A percentile compares a stretch with the other conserved stretches of the same genome.
Conservation (phyloP, 1,140 invertebrate species). For the Dufourea novaeangliae region DNA sequence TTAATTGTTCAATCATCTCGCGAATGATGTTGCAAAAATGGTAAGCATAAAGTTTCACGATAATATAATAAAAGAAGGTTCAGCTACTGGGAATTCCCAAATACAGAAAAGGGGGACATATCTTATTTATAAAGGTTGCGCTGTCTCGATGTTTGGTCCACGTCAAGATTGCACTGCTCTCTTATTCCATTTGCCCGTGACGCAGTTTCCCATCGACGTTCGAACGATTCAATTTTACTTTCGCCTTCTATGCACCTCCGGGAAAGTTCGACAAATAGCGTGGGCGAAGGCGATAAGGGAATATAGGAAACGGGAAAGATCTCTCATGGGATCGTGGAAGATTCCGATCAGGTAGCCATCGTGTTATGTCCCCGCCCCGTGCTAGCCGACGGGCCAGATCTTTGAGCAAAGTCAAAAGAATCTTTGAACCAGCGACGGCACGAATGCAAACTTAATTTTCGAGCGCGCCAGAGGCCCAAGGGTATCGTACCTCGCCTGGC, state of each 20-base stretch:
- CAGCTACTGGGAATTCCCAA: too few species aligned
- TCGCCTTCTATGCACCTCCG: neutral
- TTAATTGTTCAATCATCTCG: too few species aligned
- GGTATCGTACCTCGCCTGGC: neutral
- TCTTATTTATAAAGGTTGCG: neutral
- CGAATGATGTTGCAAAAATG: too few species aligned
- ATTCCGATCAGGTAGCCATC: conserved; percentile 6
- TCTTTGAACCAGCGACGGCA: neutral
- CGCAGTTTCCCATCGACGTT: neutral
- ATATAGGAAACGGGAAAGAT: neutral
- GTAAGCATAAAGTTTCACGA: too few species aligned
- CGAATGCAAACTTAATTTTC: conserved; percentile 6
- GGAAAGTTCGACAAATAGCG: conserved; percentile 3
- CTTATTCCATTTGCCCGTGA: conserved; percentile 2
- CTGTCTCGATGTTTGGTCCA: neutral
- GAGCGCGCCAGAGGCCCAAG: neutral
- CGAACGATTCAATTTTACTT: conserved; percentile 6
- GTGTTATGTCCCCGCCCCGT: neutral
- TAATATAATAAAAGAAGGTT: too few species aligned
- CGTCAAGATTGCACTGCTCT: neutral
- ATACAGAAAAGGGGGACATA: too few species aligned
- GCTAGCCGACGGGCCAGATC: neutral
- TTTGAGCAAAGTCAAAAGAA: conserved; percentile 1
- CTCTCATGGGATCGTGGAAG: conserved; percentile 1
- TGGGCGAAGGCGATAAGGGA: neutral